Conservation (phyloP, 2,797 vertebrate genomes). For the Mus spretus region DNA sequence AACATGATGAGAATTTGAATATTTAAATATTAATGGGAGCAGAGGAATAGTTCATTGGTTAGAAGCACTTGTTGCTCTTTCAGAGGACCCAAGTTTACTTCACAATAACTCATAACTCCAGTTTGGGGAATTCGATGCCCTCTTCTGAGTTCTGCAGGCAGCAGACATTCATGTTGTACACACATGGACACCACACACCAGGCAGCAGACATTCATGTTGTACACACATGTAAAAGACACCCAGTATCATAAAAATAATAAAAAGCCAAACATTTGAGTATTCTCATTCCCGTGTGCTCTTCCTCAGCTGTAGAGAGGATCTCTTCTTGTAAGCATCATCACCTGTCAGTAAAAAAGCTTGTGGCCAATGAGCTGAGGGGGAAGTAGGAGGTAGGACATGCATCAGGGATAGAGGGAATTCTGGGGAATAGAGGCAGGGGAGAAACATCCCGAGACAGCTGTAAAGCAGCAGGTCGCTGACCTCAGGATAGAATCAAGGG, state of each 20-base stretch:
- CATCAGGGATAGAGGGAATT: too few species aligned
- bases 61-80: not conserved
- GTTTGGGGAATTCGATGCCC: not conserved
- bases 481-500: too few species aligned
- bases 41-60: not conserved
- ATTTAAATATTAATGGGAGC: not conserved
- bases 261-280: not conserved
- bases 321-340: not conserved
- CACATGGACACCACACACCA: not conserved
- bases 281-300: not conserved
- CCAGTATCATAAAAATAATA: not conserved
- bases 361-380: not conserved
- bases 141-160: not conserved
- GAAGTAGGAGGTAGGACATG: not conserved
- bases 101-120: not conserved
- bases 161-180: too few species aligned
- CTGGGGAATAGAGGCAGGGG: too few species aligned
- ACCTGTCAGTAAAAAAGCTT: not conserved
- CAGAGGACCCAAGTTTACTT: not conserved
- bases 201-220: too few species aligned
- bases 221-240: not conserved
- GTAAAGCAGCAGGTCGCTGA: too few species aligned
- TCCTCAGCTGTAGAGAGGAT: not conserved
- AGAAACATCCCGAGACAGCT: too few species aligned
- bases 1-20: constrained; percentile 19